phyloP scores from a whole-genome alignment of 2,113 vertebrate species.

The Tamias sibiricus region DNA sequence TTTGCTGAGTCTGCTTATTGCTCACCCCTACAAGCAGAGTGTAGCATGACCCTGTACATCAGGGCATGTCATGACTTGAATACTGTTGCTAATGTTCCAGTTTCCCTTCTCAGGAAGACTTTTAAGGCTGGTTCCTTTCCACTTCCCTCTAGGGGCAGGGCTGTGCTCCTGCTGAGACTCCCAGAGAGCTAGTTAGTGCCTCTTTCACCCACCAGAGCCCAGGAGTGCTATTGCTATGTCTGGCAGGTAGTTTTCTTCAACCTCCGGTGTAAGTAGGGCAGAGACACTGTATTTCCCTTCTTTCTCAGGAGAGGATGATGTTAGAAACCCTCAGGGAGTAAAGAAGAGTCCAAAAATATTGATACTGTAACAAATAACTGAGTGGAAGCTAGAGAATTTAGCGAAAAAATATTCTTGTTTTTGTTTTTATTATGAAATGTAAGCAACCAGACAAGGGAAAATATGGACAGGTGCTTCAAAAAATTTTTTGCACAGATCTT shows the following conservation, averaged over 20 bases:
- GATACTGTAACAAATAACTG: background rate
- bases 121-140: background rate
- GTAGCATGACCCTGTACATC: background rate
- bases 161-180: background rate
- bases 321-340: slow-evolving; percentile 23
- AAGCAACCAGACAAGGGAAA: background rate
- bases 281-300: slow-evolving; percentile 51
- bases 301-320: slow-evolving; percentile 54
- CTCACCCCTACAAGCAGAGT: background rate
- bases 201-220: background rate
- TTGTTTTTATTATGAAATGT: background rate
- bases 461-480: background rate
- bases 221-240: slow-evolving; percentile 45
- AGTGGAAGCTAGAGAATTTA: background rate
- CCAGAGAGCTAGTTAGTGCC: background rate
- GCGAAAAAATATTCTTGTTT: background rate
- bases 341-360: background rate
- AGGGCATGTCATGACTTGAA: background rate
- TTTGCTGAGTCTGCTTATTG: background rate
- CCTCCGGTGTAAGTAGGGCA: slow-evolving; percentile 64
- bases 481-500: background rate
- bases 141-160: background rate
- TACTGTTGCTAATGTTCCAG: background rate
- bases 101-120: background rate
- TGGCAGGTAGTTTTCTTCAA: slow-evolving; percentile 59